Evolutionary conservation across 2,888 invertebrate species (phyloP), one percentile per base, ranked within the genome.

Genomic region (Nemapogon koenigi): DNA sequence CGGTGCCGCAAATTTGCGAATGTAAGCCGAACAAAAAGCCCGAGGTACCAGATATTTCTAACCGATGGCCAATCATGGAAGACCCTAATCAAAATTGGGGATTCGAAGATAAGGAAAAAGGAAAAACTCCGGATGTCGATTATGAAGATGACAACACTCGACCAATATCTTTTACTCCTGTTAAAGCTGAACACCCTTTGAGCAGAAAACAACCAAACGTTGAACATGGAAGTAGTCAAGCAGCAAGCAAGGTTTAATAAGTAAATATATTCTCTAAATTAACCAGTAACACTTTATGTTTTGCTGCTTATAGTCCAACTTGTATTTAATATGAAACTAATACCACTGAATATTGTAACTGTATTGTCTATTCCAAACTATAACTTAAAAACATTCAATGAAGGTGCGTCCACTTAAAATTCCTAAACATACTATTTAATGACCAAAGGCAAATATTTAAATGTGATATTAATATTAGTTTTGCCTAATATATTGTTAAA

Each of bases 171-270:
- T 38, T 41, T 16, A 22, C 8, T 10, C 56, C 56, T 16, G 49
- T 55, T 3, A 49, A 44, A 39, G 56, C 56, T 11, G 40, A 44
- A 36, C 45, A 46, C 29, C 22, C 46, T 0, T 45, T 51, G 45
- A 49, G 41, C 15, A 47, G 54, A 41, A 56, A 56, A 4, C 10
- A 49, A 31, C 59, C 59, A 1, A 31, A 45, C 6, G 59, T 59
- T 16, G 58, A 59, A 1, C 59, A 58, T 25, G 58, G 56, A 41
- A 53, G 48, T 37, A 29, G 16, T 16, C 48, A 50, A 44, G 32
- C 33, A 16, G 33, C n/a, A n/a, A n/a, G n/a, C n/a, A n/a, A 27
- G 38, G 38, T 32, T 26, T 29, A 38, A 11, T 38, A 32, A 32
- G 33, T 33, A 38, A 38, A 38, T 32, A 22, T 33, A 7, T 16